Percentiles rank a stretch among this genome's conserved stretches.
These are phyloP conservation scores for Ceraclea dissimilis DNA, from an alignment of 2,888 invertebrate species.

Conservation along the genomic window DNA sequence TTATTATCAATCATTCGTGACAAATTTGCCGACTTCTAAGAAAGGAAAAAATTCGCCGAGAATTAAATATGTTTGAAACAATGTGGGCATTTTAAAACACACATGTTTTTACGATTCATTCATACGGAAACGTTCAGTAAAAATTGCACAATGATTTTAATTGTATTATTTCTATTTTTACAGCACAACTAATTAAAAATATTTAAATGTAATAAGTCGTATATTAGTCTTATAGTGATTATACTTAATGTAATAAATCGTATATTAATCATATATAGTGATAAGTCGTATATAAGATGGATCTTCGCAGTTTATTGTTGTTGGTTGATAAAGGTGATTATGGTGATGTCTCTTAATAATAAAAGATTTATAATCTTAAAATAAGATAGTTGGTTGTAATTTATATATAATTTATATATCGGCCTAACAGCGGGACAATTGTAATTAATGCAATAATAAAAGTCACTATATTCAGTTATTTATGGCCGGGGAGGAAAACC, in stretches of 20 bases:
- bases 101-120: no score
- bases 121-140: no score
- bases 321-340: conserved; percentile 1
- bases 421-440: conserved; percentile 11
- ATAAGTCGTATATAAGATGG: no score
- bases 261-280: no score
- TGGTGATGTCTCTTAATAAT: conserved; percentile 10
- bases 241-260: no score
- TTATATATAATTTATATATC: not conserved
- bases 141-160: no score
- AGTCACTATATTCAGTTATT: conserved; percentile 9
- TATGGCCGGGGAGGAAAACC: conserved; percentile 7
- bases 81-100: no score
- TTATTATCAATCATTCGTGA: conserved; percentile 10
- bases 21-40: conserved; percentile 12
- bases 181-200: no score
- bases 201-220: no score
- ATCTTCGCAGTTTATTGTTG: not conserved
- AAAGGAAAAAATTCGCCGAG: not conserved
- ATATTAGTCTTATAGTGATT: no score
- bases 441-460: conserved; percentile 10
- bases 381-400: not conserved
- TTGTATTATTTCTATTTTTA: no score
- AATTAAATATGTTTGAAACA: no score
- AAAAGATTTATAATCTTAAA: not conserved